Base-by-base conservation (phyloP, 2,888 invertebrate species). In the Chrysodeixis includens region DNA sequence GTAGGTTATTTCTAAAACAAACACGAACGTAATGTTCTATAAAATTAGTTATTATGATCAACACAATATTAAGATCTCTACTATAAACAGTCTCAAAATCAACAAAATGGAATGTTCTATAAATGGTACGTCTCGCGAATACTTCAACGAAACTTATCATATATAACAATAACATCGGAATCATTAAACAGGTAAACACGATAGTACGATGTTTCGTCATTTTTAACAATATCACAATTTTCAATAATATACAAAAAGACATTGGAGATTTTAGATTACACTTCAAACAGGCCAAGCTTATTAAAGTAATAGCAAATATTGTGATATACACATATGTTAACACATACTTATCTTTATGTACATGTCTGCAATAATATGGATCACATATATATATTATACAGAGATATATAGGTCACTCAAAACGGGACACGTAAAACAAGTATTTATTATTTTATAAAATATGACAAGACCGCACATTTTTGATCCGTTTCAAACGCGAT, bases 221-320 rank as follows among this genome's bases (percentile, higher is more conserved):
- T 90, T 90, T 92, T 93, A 94, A 95, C 94, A 94, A 94, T 95
- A 95, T 95, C 95, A 95, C 95, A 95, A 93, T 95, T 94, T 95
- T 95, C 88, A 94, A 93, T 94, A 94, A 94, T 93, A 93, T 93
- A 94, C 93, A 92, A 90, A 92, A 93, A 90, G 89, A 91, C 86
- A 88, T 90, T 90, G 89, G 90, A 92, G 88, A 92, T 90, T 90
- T 90, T 89, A 91, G 89, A 92, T 90, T 90, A 93, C 88, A 93
- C 82, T 86, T 87, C 88, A 90, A 93, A 94, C 92, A 93, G 92
- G 92, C 93, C 90, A 94, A 94, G 93, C 93, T 87, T 93, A 90
- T 86, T 87, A 93, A 93, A 92, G 84, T 91, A 93, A 93, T 88
- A 90, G 85, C 88, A 87, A 90, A 91, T 84, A 88, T 85, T 86